Conservation (phyloP, 1,140 invertebrate genomes). For the Vanessa tameamea region DNA sequence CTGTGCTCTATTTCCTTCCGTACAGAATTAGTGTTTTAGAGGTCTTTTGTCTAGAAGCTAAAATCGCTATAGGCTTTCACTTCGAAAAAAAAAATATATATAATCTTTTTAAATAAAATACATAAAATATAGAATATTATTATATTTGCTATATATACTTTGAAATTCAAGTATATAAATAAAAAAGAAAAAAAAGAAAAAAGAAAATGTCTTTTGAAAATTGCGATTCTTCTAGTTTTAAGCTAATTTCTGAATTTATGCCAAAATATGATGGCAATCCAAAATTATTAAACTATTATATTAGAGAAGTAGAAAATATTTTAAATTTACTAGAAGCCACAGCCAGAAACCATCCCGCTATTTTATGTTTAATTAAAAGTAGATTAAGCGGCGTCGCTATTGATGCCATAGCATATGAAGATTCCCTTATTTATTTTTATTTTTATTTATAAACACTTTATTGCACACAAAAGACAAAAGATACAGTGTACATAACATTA, state of each 20-base stretch:
- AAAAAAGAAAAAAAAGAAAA: background rate
- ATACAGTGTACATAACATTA: too few relatives aligned
- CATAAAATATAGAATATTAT: background rate
- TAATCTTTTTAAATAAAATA: background rate
- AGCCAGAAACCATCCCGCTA: conserved; percentile 2
- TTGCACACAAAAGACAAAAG: too few relatives aligned
- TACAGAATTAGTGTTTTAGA: background rate
- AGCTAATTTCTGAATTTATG: background rate
- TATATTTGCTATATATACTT: background rate
- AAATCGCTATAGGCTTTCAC: conserved; percentile 1
- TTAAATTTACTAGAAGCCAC: background rate
- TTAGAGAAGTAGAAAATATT: conserved; percentile 12
- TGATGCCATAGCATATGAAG: conserved; percentile 2
- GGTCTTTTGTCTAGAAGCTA: background rate
- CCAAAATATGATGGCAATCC: background rate
- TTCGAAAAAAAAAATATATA: background rate
- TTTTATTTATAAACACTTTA: too few relatives aligned
- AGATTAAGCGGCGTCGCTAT: conserved; percentile 1
- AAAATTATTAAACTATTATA: background rate
- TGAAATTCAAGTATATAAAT: too few relatives aligned
- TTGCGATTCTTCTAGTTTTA: conserved; percentile 1
- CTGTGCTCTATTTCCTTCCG: conserved; percentile 2
- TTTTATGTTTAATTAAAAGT: conserved; percentile 18
- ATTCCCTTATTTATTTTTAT: too few relatives aligned
- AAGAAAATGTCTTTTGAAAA: conserved; percentile 1